Conservation (phyloP, 1,140 invertebrate species). For the Callitettix versicolor region DNA sequence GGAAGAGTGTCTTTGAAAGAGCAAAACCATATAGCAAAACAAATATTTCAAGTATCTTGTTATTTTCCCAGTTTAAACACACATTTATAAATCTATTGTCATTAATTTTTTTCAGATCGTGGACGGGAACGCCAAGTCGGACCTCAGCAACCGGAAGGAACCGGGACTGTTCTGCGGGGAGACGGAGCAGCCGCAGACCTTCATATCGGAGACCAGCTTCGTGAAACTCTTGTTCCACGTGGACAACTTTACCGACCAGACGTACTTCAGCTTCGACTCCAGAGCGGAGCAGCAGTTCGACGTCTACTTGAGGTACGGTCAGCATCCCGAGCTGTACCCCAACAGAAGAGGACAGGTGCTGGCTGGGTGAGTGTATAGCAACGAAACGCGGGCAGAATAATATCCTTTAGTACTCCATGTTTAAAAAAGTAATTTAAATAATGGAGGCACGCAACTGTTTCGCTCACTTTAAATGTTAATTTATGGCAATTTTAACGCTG, state of each 20-base stretch:
- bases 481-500: too few relatives aligned
- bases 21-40: too few relatives aligned
- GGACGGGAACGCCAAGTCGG: slow-evolving; percentile 75
- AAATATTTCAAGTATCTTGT: too few relatives aligned
- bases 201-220: slow-evolving; percentile 87
- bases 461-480: too few relatives aligned
- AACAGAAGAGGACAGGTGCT: slow-evolving; percentile 76
- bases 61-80: too few relatives aligned
- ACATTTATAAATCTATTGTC: too few relatives aligned
- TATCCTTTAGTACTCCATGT: too few relatives aligned
- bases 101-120: slow-evolving; percentile 68
- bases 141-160: slow-evolving; percentile 72
- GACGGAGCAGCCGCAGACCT: slow-evolving; percentile 83
- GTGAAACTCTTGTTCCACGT: slow-evolving; percentile 82
- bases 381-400: too few relatives aligned
- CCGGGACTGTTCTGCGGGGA: slow-evolving; percentile 85
- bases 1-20: too few relatives aligned
- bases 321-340: slow-evolving; percentile 84
- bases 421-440: too few relatives aligned
- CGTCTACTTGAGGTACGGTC: slow-evolving; percentile 77
- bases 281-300: slow-evolving; percentile 81
- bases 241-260: slow-evolving; percentile 85
- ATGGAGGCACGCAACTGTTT: too few relatives aligned
- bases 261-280: slow-evolving; percentile 65
- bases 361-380: slow-evolving; percentile 44